These are phyloP conservation scores for Helobdella robusta DNA, from an alignment of 2,888 invertebrate genomes.

Conservation along the genomic window DNA sequence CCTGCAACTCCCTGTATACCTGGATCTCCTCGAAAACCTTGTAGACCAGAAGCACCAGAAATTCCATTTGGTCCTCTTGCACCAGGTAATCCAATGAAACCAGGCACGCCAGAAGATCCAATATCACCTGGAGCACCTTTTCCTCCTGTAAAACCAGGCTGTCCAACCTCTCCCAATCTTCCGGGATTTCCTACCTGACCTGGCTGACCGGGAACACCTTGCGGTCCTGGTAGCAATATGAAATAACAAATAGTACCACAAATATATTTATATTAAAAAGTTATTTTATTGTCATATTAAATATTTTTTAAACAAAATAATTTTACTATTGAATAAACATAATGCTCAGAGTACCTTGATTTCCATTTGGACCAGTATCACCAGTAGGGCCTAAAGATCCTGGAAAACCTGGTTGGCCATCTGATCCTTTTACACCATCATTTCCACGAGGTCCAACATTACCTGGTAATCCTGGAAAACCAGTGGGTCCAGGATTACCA, in stretches of 20 bases:
- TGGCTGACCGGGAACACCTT: neutral
- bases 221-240: neutral
- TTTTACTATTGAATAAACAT: too few species aligned
- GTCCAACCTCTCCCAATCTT: neutral
- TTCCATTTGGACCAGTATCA: conserved; percentile 16
- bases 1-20: conserved; percentile 28
- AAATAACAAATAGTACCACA: too few species aligned
- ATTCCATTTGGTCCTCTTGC: conserved; percentile 25
- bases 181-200: neutral
- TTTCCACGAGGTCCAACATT: conserved; percentile 24
- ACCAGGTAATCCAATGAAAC: conserved; percentile 27
- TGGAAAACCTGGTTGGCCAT: conserved; percentile 32
- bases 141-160: conserved; percentile 15
- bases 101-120: conserved; percentile 26
- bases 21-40: conserved; percentile 24
- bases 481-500: neutral
- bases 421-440: conserved; percentile 18
- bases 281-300: conserved; percentile 12
- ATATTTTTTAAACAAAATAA: neutral
- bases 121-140: conserved; percentile 21
- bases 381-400: conserved; percentile 48
- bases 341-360: too few species aligned
- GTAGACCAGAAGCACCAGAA: conserved; percentile 23
- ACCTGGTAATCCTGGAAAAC: conserved; percentile 25
- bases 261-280: too few species aligned